Evolutionary conservation across 2,797 vertebrate genomes (phyloP).

Genomic region (Sarcophilus harrisii): DNA sequence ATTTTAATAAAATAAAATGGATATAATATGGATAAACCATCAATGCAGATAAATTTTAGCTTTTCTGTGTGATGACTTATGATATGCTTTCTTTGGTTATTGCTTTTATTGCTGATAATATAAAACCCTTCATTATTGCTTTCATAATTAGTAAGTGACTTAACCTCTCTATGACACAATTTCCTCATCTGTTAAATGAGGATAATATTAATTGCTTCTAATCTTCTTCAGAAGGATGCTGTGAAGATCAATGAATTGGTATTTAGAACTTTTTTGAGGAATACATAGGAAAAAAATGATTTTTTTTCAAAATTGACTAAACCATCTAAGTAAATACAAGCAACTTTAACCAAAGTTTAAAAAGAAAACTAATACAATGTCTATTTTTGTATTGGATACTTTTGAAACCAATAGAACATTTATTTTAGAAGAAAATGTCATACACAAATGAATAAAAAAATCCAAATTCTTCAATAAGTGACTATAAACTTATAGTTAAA

Average conservation of each 20-base stretch:
- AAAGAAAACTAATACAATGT: not conserved
- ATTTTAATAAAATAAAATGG: constrained; percentile 67
- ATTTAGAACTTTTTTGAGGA: constrained; percentile 32
- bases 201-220: constrained; percentile 58
- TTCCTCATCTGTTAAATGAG: constrained; percentile 70
- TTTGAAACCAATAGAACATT: not conserved
- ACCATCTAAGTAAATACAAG: not conserved
- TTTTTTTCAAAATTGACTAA: not conserved
- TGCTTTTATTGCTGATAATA: constrained; percentile 34
- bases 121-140: constrained; percentile 28
- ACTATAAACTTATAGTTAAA: not conserved
- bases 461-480: not conserved
- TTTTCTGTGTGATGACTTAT: constrained; percentile 46
- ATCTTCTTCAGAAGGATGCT: constrained; percentile 39
- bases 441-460: not conserved
- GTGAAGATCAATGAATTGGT: constrained; percentile 51
- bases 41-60: constrained; percentile 18
- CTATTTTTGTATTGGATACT: not conserved
- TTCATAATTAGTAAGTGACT: constrained; percentile 63
- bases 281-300: not conserved
- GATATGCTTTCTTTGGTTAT: constrained; percentile 17
- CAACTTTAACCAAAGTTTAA: not conserved
- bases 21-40: constrained; percentile 41
- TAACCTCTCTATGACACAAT: constrained; percentile 48
- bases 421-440: not conserved